A percentile compares a stretch with the other conserved stretches of the same genome.
Conservation (phyloP, 1,140 invertebrate genomes). For the Polyergus mexicanus region DNA sequence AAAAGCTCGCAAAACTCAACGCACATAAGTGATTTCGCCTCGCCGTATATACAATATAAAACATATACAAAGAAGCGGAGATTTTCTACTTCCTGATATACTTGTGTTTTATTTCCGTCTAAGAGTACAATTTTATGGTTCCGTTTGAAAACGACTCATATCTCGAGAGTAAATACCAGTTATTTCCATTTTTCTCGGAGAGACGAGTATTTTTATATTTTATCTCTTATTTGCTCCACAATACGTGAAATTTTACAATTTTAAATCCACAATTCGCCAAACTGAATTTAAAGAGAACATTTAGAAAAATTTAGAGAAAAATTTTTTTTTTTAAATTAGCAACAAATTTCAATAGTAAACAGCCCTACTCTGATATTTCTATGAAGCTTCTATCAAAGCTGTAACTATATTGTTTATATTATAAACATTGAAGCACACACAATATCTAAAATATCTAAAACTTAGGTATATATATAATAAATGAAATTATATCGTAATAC, state of each 20-base stretch:
- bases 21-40: constrained; percentile 3
- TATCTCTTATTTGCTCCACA: neutral
- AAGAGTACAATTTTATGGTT: constrained; percentile 30
- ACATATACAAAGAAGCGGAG: neutral
- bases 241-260: neutral
- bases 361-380: neutral
- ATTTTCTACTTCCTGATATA: constrained; percentile 9
- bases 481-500: neutral
- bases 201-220: constrained; percentile 26
- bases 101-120: neutral
- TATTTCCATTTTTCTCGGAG: constrained; percentile 2
- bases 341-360: neutral
- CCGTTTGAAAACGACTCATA: neutral
- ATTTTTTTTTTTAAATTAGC: neutral
- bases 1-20: neutral
- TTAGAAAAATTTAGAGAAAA: too few relatives aligned
- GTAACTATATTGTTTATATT: neutral
- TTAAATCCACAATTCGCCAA: neutral
- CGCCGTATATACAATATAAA: neutral
- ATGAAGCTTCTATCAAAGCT: neutral
- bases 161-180: constrained; percentile 30
- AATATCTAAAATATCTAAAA: too few relatives aligned
- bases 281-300: neutral
- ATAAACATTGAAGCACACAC: neutral
- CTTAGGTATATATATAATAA: neutral